A percentile compares a stretch with the other conserved stretches of the same genome.
Evolutionary conservation across 1,140 invertebrate genomes (phyloP).

Genomic region (Globodera ellingtonae): DNA sequence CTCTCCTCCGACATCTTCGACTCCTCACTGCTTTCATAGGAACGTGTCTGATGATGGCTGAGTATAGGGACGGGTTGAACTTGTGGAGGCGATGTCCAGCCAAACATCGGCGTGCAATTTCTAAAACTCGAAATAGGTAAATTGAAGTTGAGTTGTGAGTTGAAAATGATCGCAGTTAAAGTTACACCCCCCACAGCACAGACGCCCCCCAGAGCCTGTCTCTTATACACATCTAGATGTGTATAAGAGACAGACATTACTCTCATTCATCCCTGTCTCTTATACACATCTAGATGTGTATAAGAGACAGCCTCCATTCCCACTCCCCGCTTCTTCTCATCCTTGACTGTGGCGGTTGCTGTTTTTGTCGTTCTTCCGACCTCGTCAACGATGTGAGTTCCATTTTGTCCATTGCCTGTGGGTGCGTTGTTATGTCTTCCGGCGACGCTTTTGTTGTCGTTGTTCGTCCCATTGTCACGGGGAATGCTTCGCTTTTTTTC

Average conservation of each 20-base stretch:
- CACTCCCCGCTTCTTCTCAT: background rate
- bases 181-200: background rate
- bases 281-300: too few relatives aligned
- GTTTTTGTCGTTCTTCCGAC: background rate
- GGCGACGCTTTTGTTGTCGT: background rate
- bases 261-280: too few relatives aligned
- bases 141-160: background rate
- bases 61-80: conserved; percentile 6
- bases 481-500: conserved; percentile 5
- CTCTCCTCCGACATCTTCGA: conserved; percentile 32
- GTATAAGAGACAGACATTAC: too few relatives aligned
- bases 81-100: background rate
- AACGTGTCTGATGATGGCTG: conserved; percentile 40
- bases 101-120: conserved; percentile 4
- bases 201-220: background rate
- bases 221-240: too few relatives aligned
- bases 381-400: background rate
- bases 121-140: conserved; percentile 10
- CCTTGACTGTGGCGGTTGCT: background rate
- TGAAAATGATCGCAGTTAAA: conserved; percentile 9
- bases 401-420: background rate
- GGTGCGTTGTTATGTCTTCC: background rate
- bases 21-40: conserved; percentile 43
- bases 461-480: background rate
- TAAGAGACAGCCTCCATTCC: too few relatives aligned